Percentiles rank a stretch among this genome's conserved stretches.
phyloP scores from a whole-genome alignment of 2,888 invertebrate genomes.

The Machimus rusticus region DNA sequence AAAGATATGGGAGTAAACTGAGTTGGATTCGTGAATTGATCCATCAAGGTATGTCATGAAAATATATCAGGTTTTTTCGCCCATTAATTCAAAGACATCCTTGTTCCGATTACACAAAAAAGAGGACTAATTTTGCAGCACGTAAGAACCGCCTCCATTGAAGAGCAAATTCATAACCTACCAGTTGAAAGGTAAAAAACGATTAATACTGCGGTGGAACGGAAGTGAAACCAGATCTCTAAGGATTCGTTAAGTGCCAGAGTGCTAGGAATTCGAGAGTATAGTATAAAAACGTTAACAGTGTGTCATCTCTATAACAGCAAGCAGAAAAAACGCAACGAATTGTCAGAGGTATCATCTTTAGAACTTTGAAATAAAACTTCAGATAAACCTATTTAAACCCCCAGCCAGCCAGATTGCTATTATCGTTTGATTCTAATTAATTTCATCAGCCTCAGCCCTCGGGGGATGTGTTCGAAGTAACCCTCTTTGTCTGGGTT shows the following conservation, averaged over 20 bases:
- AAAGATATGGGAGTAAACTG: not conserved
- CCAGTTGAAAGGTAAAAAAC: slow-evolving; percentile 5
- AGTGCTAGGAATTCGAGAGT: not conserved
- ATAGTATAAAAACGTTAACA: not conserved
- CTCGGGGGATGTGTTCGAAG: not conserved
- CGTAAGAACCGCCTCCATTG: slow-evolving; percentile 22
- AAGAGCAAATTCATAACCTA: not conserved
- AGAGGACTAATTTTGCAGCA: slow-evolving; percentile 15
- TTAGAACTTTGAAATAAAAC: not conserved
- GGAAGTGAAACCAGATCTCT: slow-evolving; percentile 50
- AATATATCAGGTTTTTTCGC: slow-evolving; percentile 25
- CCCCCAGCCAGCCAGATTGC: not conserved
- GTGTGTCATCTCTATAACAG: not conserved
- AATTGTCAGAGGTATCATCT: not conserved
- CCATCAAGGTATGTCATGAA: not conserved
- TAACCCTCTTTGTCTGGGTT: not conserved
- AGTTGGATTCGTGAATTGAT: not conserved
- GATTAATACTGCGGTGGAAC: slow-evolving; percentile 36
- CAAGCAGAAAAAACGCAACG: not conserved
- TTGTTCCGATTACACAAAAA: not conserved
- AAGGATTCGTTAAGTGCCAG: slow-evolving; percentile 40
- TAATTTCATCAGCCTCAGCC: not conserved
- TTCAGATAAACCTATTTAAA: not conserved
- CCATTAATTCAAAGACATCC: not conserved
- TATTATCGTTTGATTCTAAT: not conserved